A percentile compares a stretch with the other conserved stretches of the same genome.
These are phyloP conservation scores for Eulemur coronatus DNA, from an alignment of 2,797 vertebrate genomes.

Conservation along the genomic window DNA sequence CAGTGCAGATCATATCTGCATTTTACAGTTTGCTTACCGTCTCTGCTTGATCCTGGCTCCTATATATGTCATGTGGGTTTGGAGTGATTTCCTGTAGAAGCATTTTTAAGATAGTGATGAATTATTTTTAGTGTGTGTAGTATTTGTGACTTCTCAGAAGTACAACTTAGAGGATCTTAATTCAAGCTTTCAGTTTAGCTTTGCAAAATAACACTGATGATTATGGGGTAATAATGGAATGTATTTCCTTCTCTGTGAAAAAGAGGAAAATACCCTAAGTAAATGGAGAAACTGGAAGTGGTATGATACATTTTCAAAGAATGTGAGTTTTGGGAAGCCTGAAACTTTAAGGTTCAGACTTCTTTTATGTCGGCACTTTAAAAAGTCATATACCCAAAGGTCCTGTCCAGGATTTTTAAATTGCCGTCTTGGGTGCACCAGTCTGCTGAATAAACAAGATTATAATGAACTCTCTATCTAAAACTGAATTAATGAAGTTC, in stretches of 20 bases:
- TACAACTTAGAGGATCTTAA: background rate
- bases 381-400: background rate
- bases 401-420: background rate
- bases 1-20: rapidly evolving
- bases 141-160: background rate
- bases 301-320: background rate
- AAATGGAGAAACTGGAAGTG: background rate
- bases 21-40: background rate
- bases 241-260: background rate
- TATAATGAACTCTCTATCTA: background rate
- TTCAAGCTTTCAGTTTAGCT: background rate
- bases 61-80: background rate
- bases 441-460: background rate
- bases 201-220: background rate
- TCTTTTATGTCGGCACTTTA: conserved; percentile 4
- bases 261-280: background rate
- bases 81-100: background rate
- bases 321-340: background rate
- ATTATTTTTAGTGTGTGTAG: conserved; percentile 22
- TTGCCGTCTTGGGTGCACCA: background rate
- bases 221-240: background rate
- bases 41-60: background rate
- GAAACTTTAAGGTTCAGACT: conserved; percentile 10
- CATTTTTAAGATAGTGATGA: background rate
- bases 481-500: background rate